Percentiles rank a stretch among this genome's conserved stretches.
Conservation (phyloP, 2,113 vertebrate species). For the Bufo gargarizans region DNA sequence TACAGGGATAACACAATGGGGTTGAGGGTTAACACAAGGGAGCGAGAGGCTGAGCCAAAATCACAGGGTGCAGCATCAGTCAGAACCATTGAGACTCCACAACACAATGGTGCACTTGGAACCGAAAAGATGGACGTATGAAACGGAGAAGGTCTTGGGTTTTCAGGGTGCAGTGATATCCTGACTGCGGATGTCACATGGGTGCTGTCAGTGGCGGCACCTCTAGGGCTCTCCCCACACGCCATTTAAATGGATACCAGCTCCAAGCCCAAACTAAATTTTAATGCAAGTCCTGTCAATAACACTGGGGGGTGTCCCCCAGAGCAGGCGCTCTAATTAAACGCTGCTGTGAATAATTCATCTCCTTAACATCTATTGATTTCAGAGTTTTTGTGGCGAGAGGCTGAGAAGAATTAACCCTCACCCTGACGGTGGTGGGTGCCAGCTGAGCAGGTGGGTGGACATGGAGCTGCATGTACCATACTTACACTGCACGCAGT, state of each 20-base stretch:
- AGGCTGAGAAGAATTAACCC: conserved; percentile 94
- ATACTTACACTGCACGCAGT: neutral
- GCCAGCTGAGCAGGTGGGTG: neutral
- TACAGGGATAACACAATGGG: too few species aligned
- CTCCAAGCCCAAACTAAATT: conserved; percentile 68
- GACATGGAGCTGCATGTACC: neutral
- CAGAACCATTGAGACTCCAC: too few species aligned
- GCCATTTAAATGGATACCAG: conserved; percentile 62
- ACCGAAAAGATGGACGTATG: neutral
- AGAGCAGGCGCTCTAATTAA: conserved; percentile 99
- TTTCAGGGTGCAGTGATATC: neutral
- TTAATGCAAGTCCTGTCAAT: conserved; percentile 86
- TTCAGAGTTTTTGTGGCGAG: conserved; percentile 90
- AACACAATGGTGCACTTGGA: too few species aligned
- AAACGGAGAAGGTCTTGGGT: neutral
- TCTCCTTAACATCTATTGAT: conserved; percentile 99
- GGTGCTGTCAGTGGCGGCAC: neutral
- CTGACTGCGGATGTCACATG: neutral
- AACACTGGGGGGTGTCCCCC: conserved; percentile 94
- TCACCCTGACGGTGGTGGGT: neutral
- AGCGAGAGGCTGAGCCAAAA: too few species aligned
- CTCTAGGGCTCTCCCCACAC: conserved; percentile 24
- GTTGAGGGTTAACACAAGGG: too few species aligned
- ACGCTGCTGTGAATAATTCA: conserved; percentile 99
- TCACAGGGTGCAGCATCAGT: too few species aligned